These are phyloP conservation scores for Beroe forskalii DNA, from an alignment of 37 sponge, comb jelly and placozoan species.

Conservation along the genomic window DNA sequence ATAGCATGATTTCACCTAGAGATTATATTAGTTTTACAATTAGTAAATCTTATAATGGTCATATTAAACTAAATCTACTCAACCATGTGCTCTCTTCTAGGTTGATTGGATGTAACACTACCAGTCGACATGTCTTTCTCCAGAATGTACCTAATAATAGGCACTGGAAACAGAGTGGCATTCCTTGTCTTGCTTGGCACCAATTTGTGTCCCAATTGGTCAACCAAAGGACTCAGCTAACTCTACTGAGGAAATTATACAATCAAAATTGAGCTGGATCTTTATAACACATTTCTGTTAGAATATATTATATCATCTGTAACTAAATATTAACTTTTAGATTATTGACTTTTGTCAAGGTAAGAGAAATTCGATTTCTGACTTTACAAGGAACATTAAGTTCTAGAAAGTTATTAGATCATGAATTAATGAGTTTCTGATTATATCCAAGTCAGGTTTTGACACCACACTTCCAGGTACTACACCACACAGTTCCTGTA, in stretches of 20 bases:
- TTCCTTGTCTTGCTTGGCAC: neutral
- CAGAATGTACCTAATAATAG: neutral
- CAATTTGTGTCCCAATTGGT: neutral
- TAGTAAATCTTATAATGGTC: too few relatives aligned
- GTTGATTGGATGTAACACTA: neutral
- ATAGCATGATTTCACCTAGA: too few relatives aligned
- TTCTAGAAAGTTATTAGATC: neutral
- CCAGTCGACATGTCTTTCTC: neutral
- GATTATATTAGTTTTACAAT: too few relatives aligned
- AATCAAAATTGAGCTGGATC: conserved; percentile 7
- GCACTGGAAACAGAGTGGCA: neutral
- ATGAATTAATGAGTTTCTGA: neutral
- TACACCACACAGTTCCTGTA: conserved; percentile 34
- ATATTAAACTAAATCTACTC: too few relatives aligned
- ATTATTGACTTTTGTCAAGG: too few relatives aligned
- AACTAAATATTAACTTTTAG: too few relatives aligned
- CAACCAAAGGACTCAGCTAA: neutral
- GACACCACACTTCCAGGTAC: conserved; percentile 5
- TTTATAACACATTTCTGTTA: too few relatives aligned
- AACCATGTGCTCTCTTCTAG: too few relatives aligned
- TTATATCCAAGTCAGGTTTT: neutral
- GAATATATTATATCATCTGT: too few relatives aligned
- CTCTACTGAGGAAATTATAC: neutral
- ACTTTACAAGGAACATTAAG: too few relatives aligned
- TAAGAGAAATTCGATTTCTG: too few relatives aligned